Evolutionary conservation across 1,140 invertebrate genomes (phyloP), one percentile per base, ranked within the genome.

Genomic region (Aphelinus certus): DNA sequence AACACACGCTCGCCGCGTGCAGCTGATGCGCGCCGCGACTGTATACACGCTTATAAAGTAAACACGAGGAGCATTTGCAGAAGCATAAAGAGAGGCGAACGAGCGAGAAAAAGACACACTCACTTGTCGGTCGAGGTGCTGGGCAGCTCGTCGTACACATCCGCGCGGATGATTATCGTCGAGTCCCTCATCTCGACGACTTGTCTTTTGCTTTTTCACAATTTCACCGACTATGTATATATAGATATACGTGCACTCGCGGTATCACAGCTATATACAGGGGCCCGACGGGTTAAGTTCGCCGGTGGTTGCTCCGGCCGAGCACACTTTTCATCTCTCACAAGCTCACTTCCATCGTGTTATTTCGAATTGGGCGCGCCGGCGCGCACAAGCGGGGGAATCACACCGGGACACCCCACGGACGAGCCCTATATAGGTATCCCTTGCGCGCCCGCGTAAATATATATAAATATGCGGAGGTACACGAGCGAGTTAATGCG

Each of bases 111-210:
- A 53, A 53, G 51, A 53, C 4, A 53, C 7, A 71, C 74, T 71
- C 55, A 76, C 74, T 71, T 76, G 56, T 75, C 67, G 7, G 7
- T 47, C 67, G 9, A 81, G 42, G 82, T 79, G 61, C 77, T 76
- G n/a, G 82, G 77, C 3, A 77, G 73, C 46, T 78, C 78, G 56
- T 77, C 73, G 69, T 84, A 84, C 74, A 84, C 82, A 75, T 84
- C 83, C 10, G 83, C 83, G 66, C 79, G 78, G 4, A 80, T 83
- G 64, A 78, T 77, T 48, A 83, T 81, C 42, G 78, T 84, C 48
- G 81, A 77, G 73, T 83, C 78, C 57, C 74, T 73, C 70, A 76
- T 76, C 9, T 65, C 49, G 10, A 5, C 9, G 62, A 6, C 53
- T 67, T 47, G 47, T n/a, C 42, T 48, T 26, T 6, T 9, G 7